These are phyloP conservation scores for Dendrocincla tyrannina DNA, from an alignment of 2,797 vertebrate species.

Conservation along the genomic window DNA sequence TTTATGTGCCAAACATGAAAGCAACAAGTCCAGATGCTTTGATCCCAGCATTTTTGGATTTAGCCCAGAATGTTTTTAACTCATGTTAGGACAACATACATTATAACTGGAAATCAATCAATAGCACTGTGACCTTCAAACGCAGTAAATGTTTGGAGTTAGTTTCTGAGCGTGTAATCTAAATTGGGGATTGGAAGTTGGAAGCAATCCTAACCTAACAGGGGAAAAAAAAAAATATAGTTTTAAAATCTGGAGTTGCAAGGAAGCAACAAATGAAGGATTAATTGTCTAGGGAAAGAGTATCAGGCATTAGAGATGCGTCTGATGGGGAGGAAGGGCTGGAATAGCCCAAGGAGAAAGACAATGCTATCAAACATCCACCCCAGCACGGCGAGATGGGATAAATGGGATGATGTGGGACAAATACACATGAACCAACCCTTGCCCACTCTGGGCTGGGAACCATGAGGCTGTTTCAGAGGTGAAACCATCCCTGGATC, in stretches of 20 bases:
- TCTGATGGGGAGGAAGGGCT: slow-evolving; percentile 43
- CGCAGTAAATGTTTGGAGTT: slow-evolving; percentile 81
- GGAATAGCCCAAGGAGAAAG: background rate
- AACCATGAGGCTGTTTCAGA: slow-evolving; percentile 35
- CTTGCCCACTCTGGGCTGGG: background rate
- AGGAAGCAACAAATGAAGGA: slow-evolving; percentile 77
- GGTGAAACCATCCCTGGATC: slow-evolving; percentile 31
- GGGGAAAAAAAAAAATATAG: slow-evolving; percentile 44
- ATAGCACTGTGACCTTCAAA: slow-evolving; percentile 83
- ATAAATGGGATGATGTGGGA: background rate
- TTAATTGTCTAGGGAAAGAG: slow-evolving; percentile 67
- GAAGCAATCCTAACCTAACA: slow-evolving; percentile 78
- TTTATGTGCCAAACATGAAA: slow-evolving; percentile 87
- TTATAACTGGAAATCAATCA: slow-evolving; percentile 87
- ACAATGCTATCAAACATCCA: background rate
- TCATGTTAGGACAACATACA: slow-evolving; percentile 84
- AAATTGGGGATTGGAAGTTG: slow-evolving; percentile 82
- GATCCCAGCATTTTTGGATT: slow-evolving; percentile 84
- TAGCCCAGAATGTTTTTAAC: slow-evolving; percentile 77
- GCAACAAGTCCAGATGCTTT: slow-evolving; percentile 84
- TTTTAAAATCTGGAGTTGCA: slow-evolving; percentile 73
- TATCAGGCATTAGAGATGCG: slow-evolving; percentile 32
- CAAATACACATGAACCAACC: background rate
- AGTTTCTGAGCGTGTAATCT: slow-evolving; percentile 80
- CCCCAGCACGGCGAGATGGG: background rate